A percentile compares a stretch with the other conserved stretches of the same genome.
Evolutionary conservation across 2,113 vertebrate species (phyloP).

Genomic region (Odocoileus virginianus): DNA sequence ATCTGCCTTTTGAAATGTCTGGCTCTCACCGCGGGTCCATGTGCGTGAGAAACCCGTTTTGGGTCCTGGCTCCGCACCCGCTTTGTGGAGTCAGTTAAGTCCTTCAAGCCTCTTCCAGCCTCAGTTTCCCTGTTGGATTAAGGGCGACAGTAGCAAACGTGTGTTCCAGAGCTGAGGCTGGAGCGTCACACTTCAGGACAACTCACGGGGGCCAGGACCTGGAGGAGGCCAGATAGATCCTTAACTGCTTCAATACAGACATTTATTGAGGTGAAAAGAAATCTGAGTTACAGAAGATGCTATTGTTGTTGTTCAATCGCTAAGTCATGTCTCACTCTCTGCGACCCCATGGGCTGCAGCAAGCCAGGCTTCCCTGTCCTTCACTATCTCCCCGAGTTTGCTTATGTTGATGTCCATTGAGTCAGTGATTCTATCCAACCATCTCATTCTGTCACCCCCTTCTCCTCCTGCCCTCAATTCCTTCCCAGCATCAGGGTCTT

Average conservation of each 20-base stretch:
- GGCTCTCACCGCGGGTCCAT: accelerated
- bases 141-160: accelerated
- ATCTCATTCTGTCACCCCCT: background rate
- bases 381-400: background rate
- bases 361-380: background rate
- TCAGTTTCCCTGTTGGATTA: accelerated
- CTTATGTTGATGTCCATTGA: accelerated
- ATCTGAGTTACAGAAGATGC: accelerated
- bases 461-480: background rate
- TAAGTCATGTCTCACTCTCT: background rate
- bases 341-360: background rate
- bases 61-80: background rate
- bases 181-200: accelerated
- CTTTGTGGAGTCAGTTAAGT: accelerated
- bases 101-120: background rate
- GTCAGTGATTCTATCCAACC: background rate
- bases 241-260: background rate
- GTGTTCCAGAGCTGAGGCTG: accelerated
- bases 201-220: accelerated
- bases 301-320: background rate
- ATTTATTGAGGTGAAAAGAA: accelerated
- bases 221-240: background rate
- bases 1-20: accelerated
- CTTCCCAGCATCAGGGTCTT: background rate
- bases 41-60: accelerated